Percentiles rank a stretch among this genome's conserved stretches.
Conservation (phyloP, 2,113 vertebrate species). For the Cisticola juncidis region DNA sequence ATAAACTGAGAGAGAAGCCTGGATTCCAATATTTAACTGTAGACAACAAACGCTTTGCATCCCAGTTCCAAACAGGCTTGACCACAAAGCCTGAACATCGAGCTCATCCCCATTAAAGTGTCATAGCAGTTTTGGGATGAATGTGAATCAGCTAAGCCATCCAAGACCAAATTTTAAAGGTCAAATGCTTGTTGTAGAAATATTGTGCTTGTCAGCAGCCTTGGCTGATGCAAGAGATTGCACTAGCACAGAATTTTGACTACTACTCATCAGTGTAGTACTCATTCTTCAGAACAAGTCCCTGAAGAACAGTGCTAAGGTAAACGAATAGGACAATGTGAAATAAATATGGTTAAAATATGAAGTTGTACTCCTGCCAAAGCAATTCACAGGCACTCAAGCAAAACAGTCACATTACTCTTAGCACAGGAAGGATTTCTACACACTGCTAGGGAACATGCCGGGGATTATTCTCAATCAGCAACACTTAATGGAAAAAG, state of each 20-base stretch:
- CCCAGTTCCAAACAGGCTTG: neutral
- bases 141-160: neutral
- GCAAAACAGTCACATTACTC: neutral
- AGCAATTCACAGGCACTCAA: conserved; percentile 17
- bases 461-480: neutral
- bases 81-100: neutral
- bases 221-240: neutral
- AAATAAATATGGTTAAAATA: conserved; percentile 41
- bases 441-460: neutral
- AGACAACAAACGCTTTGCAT: neutral
- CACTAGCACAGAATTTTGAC: neutral
- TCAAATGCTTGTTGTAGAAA: neutral
- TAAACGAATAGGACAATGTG: neutral
- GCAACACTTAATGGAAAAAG: neutral
- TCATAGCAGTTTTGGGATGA: neutral
- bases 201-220: neutral
- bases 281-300: neutral
- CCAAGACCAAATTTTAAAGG: neutral
- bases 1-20: neutral
- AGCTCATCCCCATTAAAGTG: neutral
- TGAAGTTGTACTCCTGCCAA: conserved; percentile 1
- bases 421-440: neutral
- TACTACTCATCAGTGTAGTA: neutral
- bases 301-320: neutral
- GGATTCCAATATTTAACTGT: neutral